phyloP scores from a whole-genome alignment of 2,888 invertebrate genomes.

The Ornithoptera priamus region DNA sequence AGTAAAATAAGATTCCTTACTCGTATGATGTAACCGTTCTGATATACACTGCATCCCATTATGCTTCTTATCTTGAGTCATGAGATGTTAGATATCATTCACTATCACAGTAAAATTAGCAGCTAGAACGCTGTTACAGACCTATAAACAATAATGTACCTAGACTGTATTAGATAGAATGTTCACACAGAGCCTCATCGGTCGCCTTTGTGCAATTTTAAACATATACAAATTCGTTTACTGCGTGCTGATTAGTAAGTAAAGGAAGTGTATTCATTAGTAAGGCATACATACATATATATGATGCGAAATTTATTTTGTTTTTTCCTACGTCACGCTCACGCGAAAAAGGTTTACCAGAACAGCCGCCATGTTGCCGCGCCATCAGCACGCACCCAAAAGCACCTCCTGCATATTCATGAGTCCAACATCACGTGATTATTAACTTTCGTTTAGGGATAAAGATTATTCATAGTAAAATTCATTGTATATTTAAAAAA shows the following conservation, averaged over 20 bases:
- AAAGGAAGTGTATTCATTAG: not conserved
- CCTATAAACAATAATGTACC: too few relatives aligned
- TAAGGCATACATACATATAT: not conserved
- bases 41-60: too few relatives aligned
- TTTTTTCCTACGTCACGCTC: not conserved
- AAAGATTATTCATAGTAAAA: not conserved
- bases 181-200: too few relatives aligned
- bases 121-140: too few relatives aligned
- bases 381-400: constrained; percentile 7
- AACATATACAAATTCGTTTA: not conserved
- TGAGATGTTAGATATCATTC: too few relatives aligned
- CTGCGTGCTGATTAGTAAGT: not conserved
- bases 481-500: not conserved
- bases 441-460: not conserved
- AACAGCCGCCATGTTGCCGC: not conserved
- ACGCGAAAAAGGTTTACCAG: not conserved
- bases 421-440: constrained; percentile 2
- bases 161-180: too few relatives aligned
- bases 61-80: too few relatives aligned
- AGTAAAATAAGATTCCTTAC: too few relatives aligned
- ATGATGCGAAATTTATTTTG: not conserved
- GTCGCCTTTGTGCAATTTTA: too few relatives aligned
- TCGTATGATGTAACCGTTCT: too few relatives aligned
- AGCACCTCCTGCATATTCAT: constrained; percentile 6
- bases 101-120: too few relatives aligned